Evolutionary conservation across 2,888 invertebrate species (phyloP).

Genomic region (Caprella mutica): DNA sequence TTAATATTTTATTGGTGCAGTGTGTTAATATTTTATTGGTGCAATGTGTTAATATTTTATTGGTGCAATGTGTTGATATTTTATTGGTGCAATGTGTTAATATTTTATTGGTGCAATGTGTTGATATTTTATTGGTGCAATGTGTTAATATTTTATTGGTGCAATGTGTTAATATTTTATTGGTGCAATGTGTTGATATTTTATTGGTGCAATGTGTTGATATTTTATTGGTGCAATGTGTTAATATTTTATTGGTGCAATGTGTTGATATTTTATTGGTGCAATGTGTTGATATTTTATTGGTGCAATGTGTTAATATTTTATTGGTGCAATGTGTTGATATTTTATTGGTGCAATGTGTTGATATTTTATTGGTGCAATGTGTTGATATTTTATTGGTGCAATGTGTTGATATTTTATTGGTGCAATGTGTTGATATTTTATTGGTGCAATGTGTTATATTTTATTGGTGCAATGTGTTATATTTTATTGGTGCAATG

Average conservation of each 20-base stretch:
- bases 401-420: no score
- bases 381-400: no score
- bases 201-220: no score
- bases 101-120: background rate
- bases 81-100: background rate
- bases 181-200: background rate
- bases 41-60: background rate
- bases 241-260: background rate
- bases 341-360: no score
- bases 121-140: background rate
- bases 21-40: background rate
- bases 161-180: background rate
- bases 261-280: background rate
- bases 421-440: no score
- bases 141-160: background rate
- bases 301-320: background rate
- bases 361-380: no score
- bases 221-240: background rate
- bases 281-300: background rate
- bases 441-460: no score
- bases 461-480: no score
- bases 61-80: background rate
- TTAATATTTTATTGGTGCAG: background rate
- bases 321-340: no score
- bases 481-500: no score